Evolutionary conservation across 2,797 vertebrate species (phyloP), one percentile per base, ranked within the genome.

Genomic region (Macropus fuliginosus): DNA sequence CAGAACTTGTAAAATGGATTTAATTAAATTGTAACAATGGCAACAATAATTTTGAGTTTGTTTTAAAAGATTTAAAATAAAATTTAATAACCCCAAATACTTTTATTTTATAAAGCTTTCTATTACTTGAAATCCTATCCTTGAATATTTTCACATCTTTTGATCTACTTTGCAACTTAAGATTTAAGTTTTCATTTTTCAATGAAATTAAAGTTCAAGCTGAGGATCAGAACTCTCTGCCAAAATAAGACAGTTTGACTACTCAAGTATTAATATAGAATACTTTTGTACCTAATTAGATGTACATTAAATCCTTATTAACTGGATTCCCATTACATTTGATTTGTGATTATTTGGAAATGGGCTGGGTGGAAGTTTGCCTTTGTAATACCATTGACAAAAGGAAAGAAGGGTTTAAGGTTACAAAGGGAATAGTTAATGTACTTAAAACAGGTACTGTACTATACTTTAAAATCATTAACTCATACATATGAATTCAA

Each of bases 71-170:
- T 3, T 34, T 0, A 1, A 4, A 13, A 24, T 27, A 0, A 40
- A 16, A 24, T 14, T 8, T 59, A 89, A 28, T 5, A 55, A 40
- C 55, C 14, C 14, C 5, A 1, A 0, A 0, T 1, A 5, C 0
- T 1, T 14, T 54, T 24, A 52, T 50, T 4, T 13, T 34, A 4
- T 13, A 4, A 5, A 5, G 3, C 18, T 2, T 81, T 81, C n/a
- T 9, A 40, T 40, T 40, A 74, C 5, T 81, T 46, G 40, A 46
- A 81, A 87, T 10, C 21, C 21, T 1, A 46, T 50, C 24, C 66
- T 40, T 40, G n/a, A 1, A 81, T 24, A 81, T 81, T 46, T 81
- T 81, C 46, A 0, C 27, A 46, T 46, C 3, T 50, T 87, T 55
- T 0, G 8, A 95, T 91, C 24, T 81, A 5, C 10, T 94, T 55